These are phyloP conservation scores for Dolichallabes microphthalmus DNA, from an alignment of 2,113 vertebrate species.

Conservation along the genomic window DNA sequence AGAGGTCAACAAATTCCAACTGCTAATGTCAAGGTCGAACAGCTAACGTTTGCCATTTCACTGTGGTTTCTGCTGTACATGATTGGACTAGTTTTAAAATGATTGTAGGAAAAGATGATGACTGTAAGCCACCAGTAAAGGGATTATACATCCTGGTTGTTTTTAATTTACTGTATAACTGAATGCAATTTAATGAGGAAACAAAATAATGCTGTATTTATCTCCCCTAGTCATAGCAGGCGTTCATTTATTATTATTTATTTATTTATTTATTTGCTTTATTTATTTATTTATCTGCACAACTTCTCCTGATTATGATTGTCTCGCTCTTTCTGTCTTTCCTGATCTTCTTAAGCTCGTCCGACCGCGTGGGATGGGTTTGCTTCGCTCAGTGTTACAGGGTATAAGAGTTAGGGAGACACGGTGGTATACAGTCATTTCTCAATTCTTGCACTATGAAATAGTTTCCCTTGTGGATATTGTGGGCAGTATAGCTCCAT, in stretches of 20 bases:
- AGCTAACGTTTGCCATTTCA: background rate
- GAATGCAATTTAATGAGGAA: conserved; percentile 16
- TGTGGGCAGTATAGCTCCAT: background rate
- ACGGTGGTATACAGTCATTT: background rate
- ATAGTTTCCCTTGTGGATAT: background rate
- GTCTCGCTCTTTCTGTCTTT: background rate
- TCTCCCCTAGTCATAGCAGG: background rate
- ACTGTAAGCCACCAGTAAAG: background rate
- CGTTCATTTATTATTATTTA: background rate
- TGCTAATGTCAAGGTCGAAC: conserved; percentile 3
- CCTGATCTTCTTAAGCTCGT: background rate
- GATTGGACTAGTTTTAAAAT: background rate
- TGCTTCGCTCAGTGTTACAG: background rate
- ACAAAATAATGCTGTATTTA: background rate
- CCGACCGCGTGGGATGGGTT: background rate
- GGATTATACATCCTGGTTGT: background rate
- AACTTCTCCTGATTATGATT: background rate
- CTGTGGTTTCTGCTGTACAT: background rate
- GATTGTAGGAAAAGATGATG: background rate
- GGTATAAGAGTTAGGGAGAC: background rate
- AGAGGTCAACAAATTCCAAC: background rate
- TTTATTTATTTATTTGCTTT: background rate
- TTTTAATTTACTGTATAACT: background rate
- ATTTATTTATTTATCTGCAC: background rate
- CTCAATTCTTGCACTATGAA: background rate